Evolutionary conservation across 2,113 vertebrate species (phyloP).

Genomic region (Polyodon spathula): DNA sequence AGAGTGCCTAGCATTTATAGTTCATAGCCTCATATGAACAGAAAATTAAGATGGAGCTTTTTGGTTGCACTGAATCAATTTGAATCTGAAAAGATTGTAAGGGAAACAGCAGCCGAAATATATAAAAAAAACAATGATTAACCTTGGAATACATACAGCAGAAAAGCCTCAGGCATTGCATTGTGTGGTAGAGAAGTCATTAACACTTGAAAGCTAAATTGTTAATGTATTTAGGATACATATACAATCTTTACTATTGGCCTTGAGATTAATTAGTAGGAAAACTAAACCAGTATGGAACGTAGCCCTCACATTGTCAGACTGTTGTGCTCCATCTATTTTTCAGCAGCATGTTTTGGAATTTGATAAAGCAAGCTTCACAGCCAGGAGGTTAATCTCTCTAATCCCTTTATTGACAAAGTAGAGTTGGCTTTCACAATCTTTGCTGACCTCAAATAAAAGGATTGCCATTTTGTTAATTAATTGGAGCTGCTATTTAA

Average conservation of each 20-base stretch:
- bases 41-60: too few relatives aligned
- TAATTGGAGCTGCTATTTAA: too few relatives aligned
- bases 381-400: conserved; percentile 10
- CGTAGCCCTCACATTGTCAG: background rate
- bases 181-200: background rate
- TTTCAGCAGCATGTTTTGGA: background rate
- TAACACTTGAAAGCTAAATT: background rate
- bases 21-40: too few relatives aligned
- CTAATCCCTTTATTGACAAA: conserved; percentile 10
- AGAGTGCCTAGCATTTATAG: too few relatives aligned
- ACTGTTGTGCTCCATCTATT: background rate
- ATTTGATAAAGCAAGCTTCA: conserved; percentile 4
- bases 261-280: background rate
- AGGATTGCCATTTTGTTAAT: conserved; percentile 12
- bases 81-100: background rate
- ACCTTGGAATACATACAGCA: too few relatives aligned
- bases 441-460: conserved; percentile 6
- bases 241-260: background rate
- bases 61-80: background rate
- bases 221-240: background rate
- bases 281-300: background rate
- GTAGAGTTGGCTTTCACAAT: background rate
- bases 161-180: background rate
- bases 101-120: too few relatives aligned
- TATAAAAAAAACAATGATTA: too few relatives aligned